These are phyloP conservation scores for Anguilla pacifica DNA, from an alignment of 2,797 vertebrate species.

Conservation along the genomic window DNA sequence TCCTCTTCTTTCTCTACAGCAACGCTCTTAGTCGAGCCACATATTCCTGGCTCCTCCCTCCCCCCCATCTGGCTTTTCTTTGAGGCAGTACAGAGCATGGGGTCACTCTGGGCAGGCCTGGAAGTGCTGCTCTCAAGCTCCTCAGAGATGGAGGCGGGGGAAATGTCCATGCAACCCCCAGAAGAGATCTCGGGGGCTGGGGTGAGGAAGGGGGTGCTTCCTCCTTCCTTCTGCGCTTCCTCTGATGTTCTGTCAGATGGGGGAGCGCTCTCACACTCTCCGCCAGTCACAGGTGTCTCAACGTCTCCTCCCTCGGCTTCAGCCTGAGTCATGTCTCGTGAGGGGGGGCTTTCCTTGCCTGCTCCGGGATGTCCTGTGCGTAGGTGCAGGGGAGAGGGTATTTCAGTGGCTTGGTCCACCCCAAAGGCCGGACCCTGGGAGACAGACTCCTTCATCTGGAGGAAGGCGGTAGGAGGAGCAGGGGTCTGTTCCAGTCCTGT, in stretches of 20 bases:
- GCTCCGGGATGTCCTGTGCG: not conserved
- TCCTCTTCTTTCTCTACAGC: not conserved
- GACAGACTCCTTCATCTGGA: not conserved
- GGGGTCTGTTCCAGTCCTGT: conserved; percentile 29
- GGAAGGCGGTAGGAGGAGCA: conserved; percentile 14
- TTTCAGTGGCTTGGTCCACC: not conserved
- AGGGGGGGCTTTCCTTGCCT: not conserved
- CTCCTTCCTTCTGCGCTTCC: not conserved
- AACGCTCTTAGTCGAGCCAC: not conserved
- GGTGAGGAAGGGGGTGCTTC: not conserved
- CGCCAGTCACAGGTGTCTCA: not conserved
- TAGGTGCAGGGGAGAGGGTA: not conserved
- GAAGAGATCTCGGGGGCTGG: not conserved
- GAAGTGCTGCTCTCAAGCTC: not conserved
- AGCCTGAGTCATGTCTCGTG: not conserved
- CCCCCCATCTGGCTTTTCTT: not conserved
- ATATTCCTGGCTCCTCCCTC: not conserved
- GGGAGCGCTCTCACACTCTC: not conserved
- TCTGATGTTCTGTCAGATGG: not conserved
- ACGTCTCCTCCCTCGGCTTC: not conserved
- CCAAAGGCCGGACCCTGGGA: not conserved
- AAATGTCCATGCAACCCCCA: not conserved
- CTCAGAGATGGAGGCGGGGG: not conserved
- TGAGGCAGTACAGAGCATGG: not conserved
- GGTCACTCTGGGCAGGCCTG: not conserved